Percentiles rank a stretch among this genome's conserved stretches.
Conservation (phyloP, 2,797 vertebrate species). For the Rhodeus uyekii region DNA sequence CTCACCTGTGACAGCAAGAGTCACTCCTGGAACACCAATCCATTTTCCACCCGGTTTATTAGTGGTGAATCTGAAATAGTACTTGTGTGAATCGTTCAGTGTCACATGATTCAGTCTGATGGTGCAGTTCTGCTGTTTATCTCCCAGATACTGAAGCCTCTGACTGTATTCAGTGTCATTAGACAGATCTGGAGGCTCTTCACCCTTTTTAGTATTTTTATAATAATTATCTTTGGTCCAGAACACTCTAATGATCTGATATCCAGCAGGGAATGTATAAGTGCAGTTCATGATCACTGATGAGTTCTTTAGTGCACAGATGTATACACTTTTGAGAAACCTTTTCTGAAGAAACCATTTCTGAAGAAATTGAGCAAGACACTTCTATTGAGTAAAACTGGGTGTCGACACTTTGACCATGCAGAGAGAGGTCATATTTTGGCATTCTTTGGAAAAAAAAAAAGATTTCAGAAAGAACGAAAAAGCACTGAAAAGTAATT, state of each 20-base stretch:
- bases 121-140: neutral
- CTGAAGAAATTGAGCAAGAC: neutral
- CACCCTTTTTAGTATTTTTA: fast-evolving
- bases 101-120: constrained; percentile 38
- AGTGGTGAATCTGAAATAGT: constrained; percentile 20
- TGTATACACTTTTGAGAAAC: too few species aligned
- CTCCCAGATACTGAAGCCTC: constrained; percentile 10
- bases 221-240: too few species aligned
- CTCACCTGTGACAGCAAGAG: constrained; percentile 44
- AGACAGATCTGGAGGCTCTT: neutral
- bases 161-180: neutral
- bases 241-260: neutral
- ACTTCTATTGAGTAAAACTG: neutral
- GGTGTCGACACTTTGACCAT: neutral
- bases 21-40: neutral
- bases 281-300: constrained; percentile 42
- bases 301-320: constrained; percentile 46
- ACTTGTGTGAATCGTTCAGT: neutral
- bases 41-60: fast-evolving
- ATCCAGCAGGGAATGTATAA: neutral
- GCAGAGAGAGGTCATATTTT: neutral
- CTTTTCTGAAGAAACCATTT: neutral
- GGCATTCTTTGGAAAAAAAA: neutral
- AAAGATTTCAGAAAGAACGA: too few species aligned
- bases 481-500: too few species aligned